Conservation (phyloP, 2,113 vertebrate genomes). For the Catharus fuscescens region DNA sequence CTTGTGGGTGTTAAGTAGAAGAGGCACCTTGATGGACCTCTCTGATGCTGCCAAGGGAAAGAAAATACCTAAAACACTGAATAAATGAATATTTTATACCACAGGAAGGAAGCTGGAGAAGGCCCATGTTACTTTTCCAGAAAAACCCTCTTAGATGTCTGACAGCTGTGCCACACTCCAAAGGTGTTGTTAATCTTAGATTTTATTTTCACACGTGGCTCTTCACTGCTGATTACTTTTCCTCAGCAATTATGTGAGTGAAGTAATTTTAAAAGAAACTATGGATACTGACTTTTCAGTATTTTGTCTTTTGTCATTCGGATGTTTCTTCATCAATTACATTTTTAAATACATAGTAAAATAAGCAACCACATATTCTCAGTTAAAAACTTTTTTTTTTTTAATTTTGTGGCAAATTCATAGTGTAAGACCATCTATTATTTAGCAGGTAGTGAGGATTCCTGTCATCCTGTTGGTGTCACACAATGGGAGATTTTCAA, state of each 20-base stretch:
- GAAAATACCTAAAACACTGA: not conserved
- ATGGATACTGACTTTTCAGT: not conserved
- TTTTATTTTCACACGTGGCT: constrained; percentile 10
- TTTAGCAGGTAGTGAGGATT: not conserved
- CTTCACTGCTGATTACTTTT: constrained; percentile 1
- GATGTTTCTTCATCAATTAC: not conserved
- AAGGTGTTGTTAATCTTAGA: not conserved
- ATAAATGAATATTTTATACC: constrained; percentile 3
- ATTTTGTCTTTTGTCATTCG: not conserved
- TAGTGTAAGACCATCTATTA: not conserved
- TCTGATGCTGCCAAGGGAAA: not conserved
- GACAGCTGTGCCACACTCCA: not conserved
- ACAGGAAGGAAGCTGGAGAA: constrained; percentile 6
- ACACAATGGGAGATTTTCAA: not conserved
- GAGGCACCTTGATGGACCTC: not conserved
- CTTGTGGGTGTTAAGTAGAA: not conserved
- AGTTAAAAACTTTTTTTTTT: not conserved
- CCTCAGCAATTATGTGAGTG: not conserved
- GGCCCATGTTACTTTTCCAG: not conserved
- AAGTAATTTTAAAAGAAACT: not conserved
- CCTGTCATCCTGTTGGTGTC: not conserved
- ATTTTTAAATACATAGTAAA: not conserved
- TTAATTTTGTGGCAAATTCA: not conserved
- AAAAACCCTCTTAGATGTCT: not conserved
- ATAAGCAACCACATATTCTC: not conserved